Percentiles rank a stretch among this genome's conserved stretches.
These are phyloP conservation scores for Calonectris borealis DNA, from an alignment of 2,113 vertebrate species.

Conservation along the genomic window DNA sequence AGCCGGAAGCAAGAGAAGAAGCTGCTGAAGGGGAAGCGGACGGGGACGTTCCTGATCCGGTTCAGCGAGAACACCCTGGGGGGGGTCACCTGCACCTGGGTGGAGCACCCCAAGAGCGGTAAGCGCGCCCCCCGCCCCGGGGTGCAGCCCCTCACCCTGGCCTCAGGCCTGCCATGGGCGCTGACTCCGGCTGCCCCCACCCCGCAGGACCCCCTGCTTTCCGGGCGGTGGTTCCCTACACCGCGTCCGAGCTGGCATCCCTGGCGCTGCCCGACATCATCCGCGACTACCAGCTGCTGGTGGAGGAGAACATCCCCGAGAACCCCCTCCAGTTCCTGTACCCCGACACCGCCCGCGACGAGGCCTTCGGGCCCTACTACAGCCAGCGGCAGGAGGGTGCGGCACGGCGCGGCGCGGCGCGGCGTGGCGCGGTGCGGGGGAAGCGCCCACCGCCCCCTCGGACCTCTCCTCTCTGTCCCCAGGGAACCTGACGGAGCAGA, in stretches of 20 bases:
- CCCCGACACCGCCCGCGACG: conserved; percentile 81
- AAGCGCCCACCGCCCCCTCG: fast-evolving
- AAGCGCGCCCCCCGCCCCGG: fast-evolving
- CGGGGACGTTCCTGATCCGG: conserved; percentile 90
- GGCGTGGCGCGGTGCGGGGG: fast-evolving
- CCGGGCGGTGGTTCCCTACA: conserved; percentile 86
- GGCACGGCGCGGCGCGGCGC: fast-evolving
- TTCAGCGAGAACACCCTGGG: conserved; percentile 87
- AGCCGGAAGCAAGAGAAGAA: conserved; percentile 81
- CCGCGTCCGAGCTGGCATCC: conserved; percentile 78
- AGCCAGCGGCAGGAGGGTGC: conserved; percentile 72
- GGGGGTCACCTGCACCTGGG: conserved; percentile 94
- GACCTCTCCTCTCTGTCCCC: not conserved
- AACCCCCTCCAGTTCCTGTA: conserved; percentile 88
- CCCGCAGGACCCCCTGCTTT: conserved; percentile 69
- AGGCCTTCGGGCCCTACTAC: conserved; percentile 88
- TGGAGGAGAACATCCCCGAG: conserved; percentile 82
- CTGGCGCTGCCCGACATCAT: conserved; percentile 91
- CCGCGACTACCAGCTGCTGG: conserved; percentile 84
- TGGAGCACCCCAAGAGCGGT: conserved; percentile 81
- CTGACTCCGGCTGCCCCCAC: fast-evolving
- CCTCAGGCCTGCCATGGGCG: not conserved
- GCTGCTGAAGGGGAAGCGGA: conserved; percentile 77
- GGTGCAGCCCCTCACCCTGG: not conserved
- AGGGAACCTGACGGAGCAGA: conserved; percentile 43